A percentile compares a stretch with the other conserved stretches of the same genome.
Evolutionary conservation across 2,888 invertebrate genomes (phyloP).

Genomic region (Hirudinaria manillensis): DNA sequence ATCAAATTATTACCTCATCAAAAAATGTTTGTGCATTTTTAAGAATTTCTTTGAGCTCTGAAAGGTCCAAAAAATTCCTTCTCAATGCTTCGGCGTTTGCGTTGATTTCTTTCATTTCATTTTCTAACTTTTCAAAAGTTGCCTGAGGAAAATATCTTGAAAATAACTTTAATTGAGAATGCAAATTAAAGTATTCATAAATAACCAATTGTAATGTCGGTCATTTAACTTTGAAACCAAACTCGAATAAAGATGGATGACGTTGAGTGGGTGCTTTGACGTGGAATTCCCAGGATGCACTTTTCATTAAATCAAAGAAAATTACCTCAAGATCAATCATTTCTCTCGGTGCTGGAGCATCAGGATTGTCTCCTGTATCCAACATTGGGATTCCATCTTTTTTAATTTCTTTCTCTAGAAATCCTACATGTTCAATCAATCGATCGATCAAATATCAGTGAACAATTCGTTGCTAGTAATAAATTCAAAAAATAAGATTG

Average conservation of each 20-base stretch:
- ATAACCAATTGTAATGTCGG: no score
- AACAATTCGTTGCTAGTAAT: no score
- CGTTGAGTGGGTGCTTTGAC: neutral
- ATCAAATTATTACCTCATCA: slow-evolving; percentile 67
- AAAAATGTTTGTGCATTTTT: slow-evolving; percentile 98
- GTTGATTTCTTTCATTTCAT: slow-evolving; percentile 94
- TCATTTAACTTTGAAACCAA: no score
- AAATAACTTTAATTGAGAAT: no score
- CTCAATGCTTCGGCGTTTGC: slow-evolving; percentile 96
- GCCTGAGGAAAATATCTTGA: slow-evolving; percentile 49
- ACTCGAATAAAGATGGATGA: no score
- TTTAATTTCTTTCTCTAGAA: slow-evolving; percentile 93
- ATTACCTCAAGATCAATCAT: slow-evolving; percentile 55
- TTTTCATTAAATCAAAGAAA: no score
- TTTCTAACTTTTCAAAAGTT: slow-evolving; percentile 91
- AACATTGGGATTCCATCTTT: slow-evolving; percentile 95
- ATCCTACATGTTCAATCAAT: no score
- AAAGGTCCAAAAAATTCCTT: slow-evolving; percentile 89
- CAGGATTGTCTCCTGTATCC: slow-evolving; percentile 95
- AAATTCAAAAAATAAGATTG: no score
- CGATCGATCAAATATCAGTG: no score
- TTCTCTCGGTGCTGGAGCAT: slow-evolving; percentile 94
- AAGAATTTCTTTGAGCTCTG: slow-evolving; percentile 93
- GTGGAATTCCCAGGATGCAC: no score
- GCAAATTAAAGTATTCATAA: no score